These are phyloP conservation scores for Hyla sarda DNA, from an alignment of 2,113 vertebrate genomes.

Conservation along the genomic window DNA sequence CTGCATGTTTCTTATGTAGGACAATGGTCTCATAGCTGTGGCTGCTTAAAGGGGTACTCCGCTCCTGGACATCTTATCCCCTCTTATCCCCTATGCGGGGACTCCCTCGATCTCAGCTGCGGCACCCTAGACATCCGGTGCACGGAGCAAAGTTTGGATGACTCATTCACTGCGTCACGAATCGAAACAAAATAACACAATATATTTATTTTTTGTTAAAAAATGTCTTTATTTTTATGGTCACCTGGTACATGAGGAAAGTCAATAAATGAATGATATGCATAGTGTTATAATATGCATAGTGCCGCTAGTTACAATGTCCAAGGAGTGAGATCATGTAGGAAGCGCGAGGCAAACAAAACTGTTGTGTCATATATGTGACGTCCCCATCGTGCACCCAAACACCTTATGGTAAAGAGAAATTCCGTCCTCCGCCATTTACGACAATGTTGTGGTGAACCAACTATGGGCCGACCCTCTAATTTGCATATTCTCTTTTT, in stretches of 20 bases:
- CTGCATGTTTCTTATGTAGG: too few species aligned
- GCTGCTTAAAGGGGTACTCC: too few species aligned
- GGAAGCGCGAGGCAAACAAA: too few species aligned
- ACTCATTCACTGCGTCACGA: too few species aligned
- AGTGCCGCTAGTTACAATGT: not conserved
- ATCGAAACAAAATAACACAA: not conserved
- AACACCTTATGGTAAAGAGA: not conserved
- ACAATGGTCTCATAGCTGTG: too few species aligned
- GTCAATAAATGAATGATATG: not conserved
- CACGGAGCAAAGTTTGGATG: too few species aligned
- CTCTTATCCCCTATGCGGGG: too few species aligned
- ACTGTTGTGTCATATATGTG: too few species aligned
- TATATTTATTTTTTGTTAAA: not conserved
- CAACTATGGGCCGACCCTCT: not conserved
- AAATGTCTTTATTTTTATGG: conserved; percentile 10
- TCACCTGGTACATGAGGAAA: not conserved
- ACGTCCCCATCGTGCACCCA: not conserved
- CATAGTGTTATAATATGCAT: conserved; percentile 5
- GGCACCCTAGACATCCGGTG: too few species aligned
- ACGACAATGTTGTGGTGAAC: not conserved
- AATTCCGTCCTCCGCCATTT: not conserved
- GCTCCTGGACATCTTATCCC: too few species aligned
- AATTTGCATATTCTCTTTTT: not conserved
- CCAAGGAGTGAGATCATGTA: not conserved
- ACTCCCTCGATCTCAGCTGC: too few species aligned